These are phyloP conservation scores for Caenorhabditis tropicalis DNA, from an alignment of 1,140 invertebrate species.

Conservation along the genomic window DNA sequence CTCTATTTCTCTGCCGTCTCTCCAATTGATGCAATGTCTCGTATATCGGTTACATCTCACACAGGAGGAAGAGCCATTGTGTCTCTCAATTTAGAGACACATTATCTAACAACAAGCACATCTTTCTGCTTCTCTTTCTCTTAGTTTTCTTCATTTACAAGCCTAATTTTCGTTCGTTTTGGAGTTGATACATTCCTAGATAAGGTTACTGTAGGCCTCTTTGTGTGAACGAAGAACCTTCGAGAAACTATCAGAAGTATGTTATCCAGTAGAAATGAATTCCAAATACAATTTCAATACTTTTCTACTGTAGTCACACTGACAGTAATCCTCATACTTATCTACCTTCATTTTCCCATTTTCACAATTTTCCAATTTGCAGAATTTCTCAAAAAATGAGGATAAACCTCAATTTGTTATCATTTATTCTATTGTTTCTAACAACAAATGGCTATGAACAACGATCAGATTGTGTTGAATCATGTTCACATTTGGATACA, in stretches of 20 bases:
- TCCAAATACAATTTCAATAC: too few species aligned
- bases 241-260: too few species aligned
- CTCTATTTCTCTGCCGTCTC: not conserved
- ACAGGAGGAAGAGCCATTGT: constrained; percentile 21
- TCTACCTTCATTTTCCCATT: too few species aligned
- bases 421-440: not conserved
- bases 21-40: not conserved
- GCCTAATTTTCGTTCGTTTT: not conserved
- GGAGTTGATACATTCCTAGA: too few species aligned
- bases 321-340: too few species aligned
- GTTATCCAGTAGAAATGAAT: too few species aligned
- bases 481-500: constrained; percentile 7
- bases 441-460: not conserved
- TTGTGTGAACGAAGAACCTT: too few species aligned
- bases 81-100: constrained; percentile 37
- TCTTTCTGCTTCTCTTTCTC: constrained; percentile 26
- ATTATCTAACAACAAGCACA: constrained; percentile 29
- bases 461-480: constrained; percentile 10
- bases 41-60: constrained; percentile 5
- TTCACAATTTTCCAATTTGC: not conserved
- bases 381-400: not conserved
- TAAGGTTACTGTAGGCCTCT: not conserved
- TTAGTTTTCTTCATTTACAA: not conserved
- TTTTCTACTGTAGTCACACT: too few species aligned
- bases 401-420: constrained; percentile 6